Percentiles rank a stretch among this genome's conserved stretches.
Conservation (phyloP, 2,888 invertebrate genomes). For the Fissipunctia ypsillon region DNA sequence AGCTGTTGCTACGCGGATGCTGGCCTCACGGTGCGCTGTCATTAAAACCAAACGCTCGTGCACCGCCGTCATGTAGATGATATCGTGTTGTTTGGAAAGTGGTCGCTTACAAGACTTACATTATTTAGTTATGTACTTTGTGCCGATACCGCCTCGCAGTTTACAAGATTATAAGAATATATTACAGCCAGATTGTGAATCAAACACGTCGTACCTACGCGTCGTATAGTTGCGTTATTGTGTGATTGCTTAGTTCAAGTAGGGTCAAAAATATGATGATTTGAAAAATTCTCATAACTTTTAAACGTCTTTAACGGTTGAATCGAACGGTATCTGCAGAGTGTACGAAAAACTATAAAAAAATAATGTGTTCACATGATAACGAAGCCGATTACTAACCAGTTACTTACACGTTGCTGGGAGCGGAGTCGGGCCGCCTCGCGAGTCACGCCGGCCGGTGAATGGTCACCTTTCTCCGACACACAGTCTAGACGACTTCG, state of each 20-base stretch:
- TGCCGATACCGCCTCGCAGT: conserved; percentile 67
- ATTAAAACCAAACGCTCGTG: conserved; percentile 87
- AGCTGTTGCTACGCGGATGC: conserved; percentile 90
- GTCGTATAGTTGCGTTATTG: conserved; percentile 12
- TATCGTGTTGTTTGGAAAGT: conserved; percentile 89
- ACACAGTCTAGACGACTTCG: conserved; percentile 88
- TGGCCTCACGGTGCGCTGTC: conserved; percentile 84
- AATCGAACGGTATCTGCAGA: conserved; percentile 53
- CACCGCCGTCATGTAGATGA: conserved; percentile 86
- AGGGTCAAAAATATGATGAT: conserved; percentile 16
- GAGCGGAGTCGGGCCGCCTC: conserved; percentile 77
- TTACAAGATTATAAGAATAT: conserved; percentile 44
- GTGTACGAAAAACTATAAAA: conserved; percentile 39
- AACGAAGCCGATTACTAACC: conserved; percentile 69
- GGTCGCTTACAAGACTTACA: conserved; percentile 76
- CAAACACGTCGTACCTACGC: conserved; percentile 19
- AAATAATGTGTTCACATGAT: conserved; percentile 60
- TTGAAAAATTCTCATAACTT: conserved; percentile 35
- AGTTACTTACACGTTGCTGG: conserved; percentile 82
- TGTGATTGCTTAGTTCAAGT: conserved; percentile 32
- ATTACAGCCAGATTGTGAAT: conserved; percentile 36
- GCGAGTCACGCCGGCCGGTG: conserved; percentile 80
- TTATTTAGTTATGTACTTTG: conserved; percentile 73
- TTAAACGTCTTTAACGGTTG: conserved; percentile 47
- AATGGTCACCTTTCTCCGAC: conserved; percentile 91